These are phyloP conservation scores for Plagiodera versicolora DNA, from an alignment of 2,888 invertebrate genomes.

Conservation along the genomic window DNA sequence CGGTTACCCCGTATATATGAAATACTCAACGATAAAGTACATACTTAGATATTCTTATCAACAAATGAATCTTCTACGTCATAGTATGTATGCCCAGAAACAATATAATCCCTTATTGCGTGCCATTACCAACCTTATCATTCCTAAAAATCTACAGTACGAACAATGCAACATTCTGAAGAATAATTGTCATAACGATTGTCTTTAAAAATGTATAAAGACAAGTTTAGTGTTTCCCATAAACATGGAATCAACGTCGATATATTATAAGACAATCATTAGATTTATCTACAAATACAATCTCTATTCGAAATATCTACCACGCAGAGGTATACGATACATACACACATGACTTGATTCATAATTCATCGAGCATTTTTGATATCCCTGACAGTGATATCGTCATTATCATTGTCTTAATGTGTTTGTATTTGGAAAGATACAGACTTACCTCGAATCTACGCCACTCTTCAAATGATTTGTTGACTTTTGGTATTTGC, in stretches of 20 bases:
- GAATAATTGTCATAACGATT: slow-evolving; percentile 31
- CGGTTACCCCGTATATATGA: no score
- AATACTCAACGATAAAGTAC: not conserved
- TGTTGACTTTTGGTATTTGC: not conserved
- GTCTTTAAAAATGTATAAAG: slow-evolving; percentile 40
- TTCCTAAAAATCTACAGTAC: slow-evolving; percentile 19
- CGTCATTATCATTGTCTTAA: slow-evolving; percentile 22
- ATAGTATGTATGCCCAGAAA: not conserved
- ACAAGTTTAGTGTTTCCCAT: slow-evolving; percentile 28
- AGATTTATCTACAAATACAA: slow-evolving; percentile 47
- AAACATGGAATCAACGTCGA: slow-evolving; percentile 29
- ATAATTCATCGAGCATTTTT: slow-evolving; percentile 54
- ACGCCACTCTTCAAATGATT: not conserved
- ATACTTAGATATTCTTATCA: not conserved
- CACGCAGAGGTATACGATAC: slow-evolving; percentile 41
- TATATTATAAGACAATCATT: slow-evolving; percentile 50
- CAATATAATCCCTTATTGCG: slow-evolving; percentile 14
- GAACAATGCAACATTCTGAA: slow-evolving; percentile 22
- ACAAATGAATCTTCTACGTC: not conserved
- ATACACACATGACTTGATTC: slow-evolving; percentile 46
- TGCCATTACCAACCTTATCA: slow-evolving; percentile 21
- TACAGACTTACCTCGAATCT: not conserved
- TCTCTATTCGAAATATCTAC: slow-evolving; percentile 42
- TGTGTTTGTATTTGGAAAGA: slow-evolving; percentile 12
- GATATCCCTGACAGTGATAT: slow-evolving; percentile 35